Evolutionary conservation across 1,140 invertebrate species (phyloP), one percentile per base, ranked within the genome.

Genomic region (Drosophila erecta): DNA sequence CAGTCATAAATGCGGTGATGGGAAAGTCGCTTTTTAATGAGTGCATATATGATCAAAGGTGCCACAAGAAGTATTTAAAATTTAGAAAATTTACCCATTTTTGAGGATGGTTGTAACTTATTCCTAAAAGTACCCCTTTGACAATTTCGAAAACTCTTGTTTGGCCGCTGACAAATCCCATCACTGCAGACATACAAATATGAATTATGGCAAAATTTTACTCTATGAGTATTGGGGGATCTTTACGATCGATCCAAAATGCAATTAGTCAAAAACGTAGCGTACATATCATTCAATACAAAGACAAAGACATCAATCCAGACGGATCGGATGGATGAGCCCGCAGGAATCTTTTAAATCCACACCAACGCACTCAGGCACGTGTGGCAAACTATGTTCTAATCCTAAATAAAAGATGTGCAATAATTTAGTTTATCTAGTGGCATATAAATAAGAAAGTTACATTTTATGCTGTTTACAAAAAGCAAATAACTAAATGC

Each of bases 391-490:
- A 79, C 43, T 77, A 73, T 84, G 70, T 59, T 60, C 37, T 84
- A 79, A 85, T 83, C 81, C 76, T 80, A 79, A 60, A 67, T 24
- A 79, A 27, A 30, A 2, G 7, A 65, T 79, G 81, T 84, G 81
- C 81, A 84, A 84, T 84, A 84, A 80, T 80, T 79, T 80, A 80
- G 43, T 80, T 77, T 72, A 73, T 33, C 47, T 69, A 56, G 65
- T 17, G 43, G 62, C 73, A 80, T 73, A 81, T 5, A 54, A 58
- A 59, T 72, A 46, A 70, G 43, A 51, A 55, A 70, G 81, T 84
- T 85, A 84, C 76, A 84, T 76, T 85, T 84, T 84, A 85, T 85
- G 81, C 81, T 85, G 81, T 84, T 85, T 74, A 73, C 65, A 72
- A 75, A 67, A 79, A 62, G 65, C 70, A 72, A 79, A 84, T 83